A percentile compares a stretch with the other conserved stretches of the same genome.
Evolutionary conservation across 2,888 invertebrate genomes (phyloP).

Genomic region (Apamea sordens): DNA sequence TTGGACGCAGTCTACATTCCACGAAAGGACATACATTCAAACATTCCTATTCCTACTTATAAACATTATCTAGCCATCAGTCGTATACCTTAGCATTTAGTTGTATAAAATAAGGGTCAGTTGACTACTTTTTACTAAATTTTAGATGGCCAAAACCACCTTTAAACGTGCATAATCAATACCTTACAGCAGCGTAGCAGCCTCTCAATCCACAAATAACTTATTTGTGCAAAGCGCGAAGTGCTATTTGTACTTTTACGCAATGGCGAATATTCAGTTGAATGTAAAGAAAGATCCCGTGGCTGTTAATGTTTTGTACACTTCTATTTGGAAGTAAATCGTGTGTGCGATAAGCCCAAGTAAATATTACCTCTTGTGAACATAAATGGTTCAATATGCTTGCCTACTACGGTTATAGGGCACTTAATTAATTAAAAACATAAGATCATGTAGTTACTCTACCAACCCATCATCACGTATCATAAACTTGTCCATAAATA

Average conservation of each 20-base stretch:
- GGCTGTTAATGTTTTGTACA: neutral
- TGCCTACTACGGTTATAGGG: neutral
- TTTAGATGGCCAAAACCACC: neutral
- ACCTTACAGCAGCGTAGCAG: neutral
- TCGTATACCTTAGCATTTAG: conserved; percentile 8
- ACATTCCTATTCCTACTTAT: neutral
- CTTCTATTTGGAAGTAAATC: neutral
- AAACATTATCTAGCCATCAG: neutral
- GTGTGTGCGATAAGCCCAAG: neutral
- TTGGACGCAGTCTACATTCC: conserved; percentile 2
- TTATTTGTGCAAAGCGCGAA: neutral
- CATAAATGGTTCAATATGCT: no score
- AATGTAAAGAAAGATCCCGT: neutral
- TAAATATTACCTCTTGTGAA: neutral
- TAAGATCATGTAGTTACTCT: neutral
- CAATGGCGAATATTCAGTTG: neutral
- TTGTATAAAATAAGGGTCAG: conserved; percentile 28
- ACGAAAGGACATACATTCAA: conserved; percentile 16
- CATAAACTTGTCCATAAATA: neutral
- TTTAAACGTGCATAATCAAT: neutral
- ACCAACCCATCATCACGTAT: neutral
- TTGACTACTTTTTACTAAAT: conserved; percentile 27
- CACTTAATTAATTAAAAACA: neutral
- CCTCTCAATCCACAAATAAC: neutral
- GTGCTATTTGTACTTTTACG: neutral